Evolutionary conservation across 2,797 vertebrate species (phyloP), one percentile per base, ranked within the genome.

Genomic region (Acestrorhynchus altus): DNA sequence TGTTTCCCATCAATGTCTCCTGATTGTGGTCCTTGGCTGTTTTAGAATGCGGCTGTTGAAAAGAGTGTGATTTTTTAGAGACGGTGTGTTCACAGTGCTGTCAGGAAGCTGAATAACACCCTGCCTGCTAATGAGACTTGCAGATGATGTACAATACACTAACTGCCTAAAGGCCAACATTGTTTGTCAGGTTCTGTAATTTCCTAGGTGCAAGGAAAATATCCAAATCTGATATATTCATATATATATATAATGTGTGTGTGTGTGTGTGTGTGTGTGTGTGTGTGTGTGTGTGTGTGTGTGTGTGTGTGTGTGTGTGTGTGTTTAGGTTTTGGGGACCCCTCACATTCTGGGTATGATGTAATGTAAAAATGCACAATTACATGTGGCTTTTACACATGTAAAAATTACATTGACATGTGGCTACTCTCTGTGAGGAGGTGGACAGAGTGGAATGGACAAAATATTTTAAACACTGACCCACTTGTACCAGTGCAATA

Each of bases 181-280:
- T 15, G 61, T 64, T 63, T 64, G 61, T 42, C 40, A 42, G 61
- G 20, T 64, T 42, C 18, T 22, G 60, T 35, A 60, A 60, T 61
- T 61, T 61, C 59, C 26, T 39, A 24, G 52, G 52, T 56, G 26
- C 11, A 4, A n/a, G 8, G 20, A 11, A 13, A 54, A 54, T 22
- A 56, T 26, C 20, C 5, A 1, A n/a, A n/a, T n/a, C 57, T 28
- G 24, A 28, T 16, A 9, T 16, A 5, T n/a, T n/a, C 24, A n/a
- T n/a, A n/a, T n/a, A n/a, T n/a, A n/a, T n/a, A n/a, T n/a, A n/a
- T n/a, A n/a, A n/a, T 3, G 8, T 44, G 8, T 44, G 42, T 44
- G 2, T 44, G 42, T 9, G 11, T 8, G 11, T 35, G 31, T 35
- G 6, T 35, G 18, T n/a, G 5, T n/a, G 47, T 51, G 47, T 24